Conservation (phyloP, 2,888 invertebrate genomes). For the Troides oblongomaculatus region DNA sequence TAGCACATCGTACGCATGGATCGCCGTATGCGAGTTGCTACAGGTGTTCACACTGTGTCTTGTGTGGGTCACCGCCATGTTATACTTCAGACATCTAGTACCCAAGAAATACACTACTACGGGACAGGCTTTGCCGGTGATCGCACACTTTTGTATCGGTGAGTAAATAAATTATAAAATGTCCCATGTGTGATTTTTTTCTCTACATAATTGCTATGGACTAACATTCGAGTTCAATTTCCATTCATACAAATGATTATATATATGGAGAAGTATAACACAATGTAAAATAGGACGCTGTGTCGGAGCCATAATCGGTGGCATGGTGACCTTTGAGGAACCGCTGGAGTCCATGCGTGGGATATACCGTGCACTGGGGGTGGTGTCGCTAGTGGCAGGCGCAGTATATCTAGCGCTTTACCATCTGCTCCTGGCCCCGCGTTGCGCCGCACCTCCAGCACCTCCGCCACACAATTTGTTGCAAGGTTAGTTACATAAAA, state of each 20-base stretch:
- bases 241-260: no score
- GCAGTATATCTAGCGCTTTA: constrained; percentile 85
- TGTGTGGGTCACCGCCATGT: constrained; percentile 88
- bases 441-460: constrained; percentile 84
- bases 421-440: constrained; percentile 86
- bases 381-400: constrained; percentile 83
- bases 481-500: constrained; percentile 72
- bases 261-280: neutral
- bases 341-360: constrained; percentile 65
- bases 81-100: constrained; percentile 90
- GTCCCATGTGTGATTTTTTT: neutral
- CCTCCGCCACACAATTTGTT: constrained; percentile 83
- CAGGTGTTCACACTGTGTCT: constrained; percentile 88
- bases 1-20: constrained; percentile 81
- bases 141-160: constrained; percentile 87
- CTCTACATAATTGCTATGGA: neutral
- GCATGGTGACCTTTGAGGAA: constrained; percentile 68
- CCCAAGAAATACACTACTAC: constrained; percentile 88
- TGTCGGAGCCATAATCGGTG: constrained; percentile 85
- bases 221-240: no score
- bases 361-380: constrained; percentile 83
- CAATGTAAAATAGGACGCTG: constrained; percentile 78
- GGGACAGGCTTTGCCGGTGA: constrained; percentile 88
- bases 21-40: constrained; percentile 85
- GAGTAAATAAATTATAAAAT: constrained; percentile 31